phyloP scores from a whole-genome alignment of 2,113 vertebrate species.

The Cephalopterus ornatus region DNA sequence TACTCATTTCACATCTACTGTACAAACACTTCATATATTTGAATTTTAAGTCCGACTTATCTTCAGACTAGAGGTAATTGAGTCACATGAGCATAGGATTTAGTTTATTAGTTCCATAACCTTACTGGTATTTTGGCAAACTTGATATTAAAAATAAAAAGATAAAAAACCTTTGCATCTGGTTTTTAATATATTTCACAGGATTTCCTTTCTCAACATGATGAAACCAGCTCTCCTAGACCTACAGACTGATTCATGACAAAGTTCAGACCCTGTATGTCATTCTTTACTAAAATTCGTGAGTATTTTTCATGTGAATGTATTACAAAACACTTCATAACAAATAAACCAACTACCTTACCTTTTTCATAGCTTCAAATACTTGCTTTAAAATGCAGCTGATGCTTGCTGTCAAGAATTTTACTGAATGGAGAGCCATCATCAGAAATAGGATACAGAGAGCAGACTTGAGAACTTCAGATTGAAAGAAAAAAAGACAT shows the following conservation, averaged over 20 bases:
- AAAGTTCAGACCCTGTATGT: neutral
- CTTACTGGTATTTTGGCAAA: constrained; percentile 55
- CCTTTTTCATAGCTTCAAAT: neutral
- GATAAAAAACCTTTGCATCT: neutral
- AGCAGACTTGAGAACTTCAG: neutral
- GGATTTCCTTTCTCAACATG: constrained; percentile 38
- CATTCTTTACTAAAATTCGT: neutral
- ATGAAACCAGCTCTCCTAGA: constrained; percentile 5
- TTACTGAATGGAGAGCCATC: neutral
- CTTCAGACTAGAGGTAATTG: constrained; percentile 33
- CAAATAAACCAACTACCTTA: neutral
- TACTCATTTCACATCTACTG: constrained; percentile 30
- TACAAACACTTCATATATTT: constrained; percentile 64
- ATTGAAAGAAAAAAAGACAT: neutral
- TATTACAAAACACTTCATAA: neutral
- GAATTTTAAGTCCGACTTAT: constrained; percentile 45
- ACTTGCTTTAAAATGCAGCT: neutral
- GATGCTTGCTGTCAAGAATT: neutral
- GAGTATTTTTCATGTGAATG: neutral
- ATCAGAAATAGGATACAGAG: neutral
- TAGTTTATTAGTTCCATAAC: constrained; percentile 63
- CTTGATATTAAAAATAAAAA: neutral
- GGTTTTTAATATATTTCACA: constrained; percentile 61
- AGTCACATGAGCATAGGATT: constrained; percentile 39
- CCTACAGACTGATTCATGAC: neutral